A percentile compares a stretch with the other conserved stretches of the same genome.
Evolutionary conservation across 2,888 invertebrate genomes (phyloP).

Genomic region (Caenorhabditis uteleia): DNA sequence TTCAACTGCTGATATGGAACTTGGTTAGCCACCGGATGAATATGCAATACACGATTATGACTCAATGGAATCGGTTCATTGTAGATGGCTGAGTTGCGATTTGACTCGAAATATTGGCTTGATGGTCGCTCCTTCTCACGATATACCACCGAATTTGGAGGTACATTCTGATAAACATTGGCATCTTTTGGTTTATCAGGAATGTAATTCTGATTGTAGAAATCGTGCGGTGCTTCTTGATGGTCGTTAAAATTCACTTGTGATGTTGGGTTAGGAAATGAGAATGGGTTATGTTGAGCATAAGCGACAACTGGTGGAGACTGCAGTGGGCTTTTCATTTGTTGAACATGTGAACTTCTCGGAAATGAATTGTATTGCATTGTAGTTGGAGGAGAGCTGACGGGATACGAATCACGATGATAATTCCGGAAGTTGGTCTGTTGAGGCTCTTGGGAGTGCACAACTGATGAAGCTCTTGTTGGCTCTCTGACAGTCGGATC

Average conservation of each 20-base stretch:
- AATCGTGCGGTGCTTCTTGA: conserved; percentile 1
- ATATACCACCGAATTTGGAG: conserved; percentile 8
- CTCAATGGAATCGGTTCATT: conserved; percentile 34
- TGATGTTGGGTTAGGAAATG: conserved; percentile 29
- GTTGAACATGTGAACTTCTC: conserved; percentile 6
- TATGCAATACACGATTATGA: conserved; percentile 38
- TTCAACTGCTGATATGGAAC: conserved; percentile 13
- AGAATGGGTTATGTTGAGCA: conserved; percentile 18
- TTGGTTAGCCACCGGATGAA: conserved; percentile 25
- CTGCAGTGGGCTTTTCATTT: conserved; percentile 15
- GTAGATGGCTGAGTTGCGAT: conserved; percentile 24
- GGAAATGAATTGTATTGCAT: too few species aligned
- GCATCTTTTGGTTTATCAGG: background rate
- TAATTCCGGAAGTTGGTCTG: conserved; percentile 23
- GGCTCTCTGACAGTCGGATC: conserved; percentile 24
- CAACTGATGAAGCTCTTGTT: background rate
- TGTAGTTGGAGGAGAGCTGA: too few species aligned
- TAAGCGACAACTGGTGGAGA: conserved; percentile 14
- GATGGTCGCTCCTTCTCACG: conserved; percentile 11
- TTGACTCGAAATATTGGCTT: conserved; percentile 10
- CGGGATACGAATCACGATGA: conserved; percentile 22
- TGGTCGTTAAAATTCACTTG: conserved; percentile 25
- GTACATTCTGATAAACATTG: conserved; percentile 27
- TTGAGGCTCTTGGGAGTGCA: conserved; percentile 6
- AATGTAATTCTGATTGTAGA: background rate